Evolutionary conservation across 1,140 invertebrate species (phyloP).

Genomic region (Panagrolaimus sp.): DNA sequence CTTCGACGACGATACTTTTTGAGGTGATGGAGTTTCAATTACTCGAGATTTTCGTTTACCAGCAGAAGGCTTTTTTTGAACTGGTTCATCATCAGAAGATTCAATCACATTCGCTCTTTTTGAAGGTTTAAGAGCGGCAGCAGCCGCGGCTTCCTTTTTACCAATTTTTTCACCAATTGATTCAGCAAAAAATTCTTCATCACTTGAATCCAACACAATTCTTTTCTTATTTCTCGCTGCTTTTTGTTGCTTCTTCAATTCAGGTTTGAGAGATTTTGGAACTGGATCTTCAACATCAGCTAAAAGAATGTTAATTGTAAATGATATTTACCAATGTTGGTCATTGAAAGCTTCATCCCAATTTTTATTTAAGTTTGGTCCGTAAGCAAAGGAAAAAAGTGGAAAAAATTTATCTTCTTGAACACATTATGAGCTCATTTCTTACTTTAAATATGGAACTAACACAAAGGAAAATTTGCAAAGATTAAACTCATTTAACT

Average conservation of each 20-base stretch:
- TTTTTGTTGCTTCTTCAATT: not conserved
- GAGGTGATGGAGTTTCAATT: not conserved
- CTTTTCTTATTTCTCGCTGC: not conserved
- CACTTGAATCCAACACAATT: not conserved
- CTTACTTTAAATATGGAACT: too few species aligned
- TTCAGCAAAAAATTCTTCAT: conserved; percentile 1
- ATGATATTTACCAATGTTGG: too few species aligned
- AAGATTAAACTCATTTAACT: not conserved
- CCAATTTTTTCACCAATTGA: not conserved
- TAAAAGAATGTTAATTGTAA: not conserved
- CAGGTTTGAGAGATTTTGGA: not conserved
- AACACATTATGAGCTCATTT: not conserved
- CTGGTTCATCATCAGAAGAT: conserved; percentile 5
- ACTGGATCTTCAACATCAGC: not conserved
- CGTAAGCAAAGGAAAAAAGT: too few species aligned
- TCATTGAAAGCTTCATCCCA: too few species aligned
- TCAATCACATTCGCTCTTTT: not conserved
- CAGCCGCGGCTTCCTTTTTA: not conserved
- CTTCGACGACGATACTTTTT: not conserved
- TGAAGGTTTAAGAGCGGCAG: not conserved
- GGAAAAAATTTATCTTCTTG: too few species aligned
- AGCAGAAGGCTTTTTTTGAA: not conserved
- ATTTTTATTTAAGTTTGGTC: too few species aligned
- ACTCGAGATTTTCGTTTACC: not conserved
- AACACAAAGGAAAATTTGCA: too few species aligned